phyloP scores from a whole-genome alignment of 2,113 vertebrate genomes.

The Cyanoliseus patagonus region DNA sequence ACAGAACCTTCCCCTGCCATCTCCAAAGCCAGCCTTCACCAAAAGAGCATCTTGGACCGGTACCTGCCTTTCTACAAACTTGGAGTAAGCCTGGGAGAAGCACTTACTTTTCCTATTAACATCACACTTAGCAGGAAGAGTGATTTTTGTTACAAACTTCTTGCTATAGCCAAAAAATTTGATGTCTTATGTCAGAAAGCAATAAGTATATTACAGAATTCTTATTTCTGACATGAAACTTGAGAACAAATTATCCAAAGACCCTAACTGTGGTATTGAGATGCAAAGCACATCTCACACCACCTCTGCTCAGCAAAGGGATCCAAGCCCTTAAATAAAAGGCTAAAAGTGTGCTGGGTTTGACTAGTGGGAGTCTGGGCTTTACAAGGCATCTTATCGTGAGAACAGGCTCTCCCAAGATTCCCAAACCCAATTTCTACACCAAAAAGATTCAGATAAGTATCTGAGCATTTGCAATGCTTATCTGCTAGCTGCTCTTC shows the following conservation, averaged over 20 bases:
- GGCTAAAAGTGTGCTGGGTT: not conserved
- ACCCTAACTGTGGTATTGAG: not conserved
- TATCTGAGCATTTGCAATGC: slow-evolving; percentile 66
- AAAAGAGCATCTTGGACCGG: rapidly evolving
- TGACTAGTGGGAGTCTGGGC: not conserved
- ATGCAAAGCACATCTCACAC: not conserved
- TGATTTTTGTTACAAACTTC: not conserved
- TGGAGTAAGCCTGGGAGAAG: not conserved
- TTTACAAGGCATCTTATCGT: slow-evolving; percentile 36
- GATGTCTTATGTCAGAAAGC: not conserved
- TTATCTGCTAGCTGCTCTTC: slow-evolving; percentile 45
- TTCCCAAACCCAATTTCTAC: slow-evolving; percentile 61
- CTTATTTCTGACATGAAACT: not conserved
- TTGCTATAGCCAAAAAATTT: not conserved
- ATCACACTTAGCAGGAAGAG: not conserved
- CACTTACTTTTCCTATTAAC: not conserved
- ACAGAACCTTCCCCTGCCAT: not conserved
- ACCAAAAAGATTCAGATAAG: slow-evolving; percentile 54
- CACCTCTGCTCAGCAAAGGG: not conserved
- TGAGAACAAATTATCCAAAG: not conserved
- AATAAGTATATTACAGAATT: not conserved
- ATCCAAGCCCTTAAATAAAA: not conserved
- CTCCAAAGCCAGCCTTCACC: not conserved
- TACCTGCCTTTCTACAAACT: not conserved
- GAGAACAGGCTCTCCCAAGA: slow-evolving; percentile 40